phyloP scores from a whole-genome alignment of 2,888 invertebrate species.

The Macrophya alboannulata region DNA sequence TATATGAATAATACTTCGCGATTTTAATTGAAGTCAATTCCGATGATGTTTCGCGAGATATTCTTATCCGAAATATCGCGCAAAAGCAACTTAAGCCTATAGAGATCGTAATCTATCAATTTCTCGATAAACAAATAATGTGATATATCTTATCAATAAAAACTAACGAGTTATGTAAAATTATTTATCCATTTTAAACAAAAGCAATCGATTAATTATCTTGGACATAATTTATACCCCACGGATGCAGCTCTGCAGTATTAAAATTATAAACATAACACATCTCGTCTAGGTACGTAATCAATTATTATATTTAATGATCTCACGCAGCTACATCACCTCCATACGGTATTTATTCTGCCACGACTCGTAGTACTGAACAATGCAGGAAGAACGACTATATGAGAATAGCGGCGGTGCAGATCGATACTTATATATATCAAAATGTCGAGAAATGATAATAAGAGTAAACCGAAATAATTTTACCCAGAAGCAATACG shows the following conservation, averaged over 20 bases:
- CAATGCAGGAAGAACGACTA: neutral
- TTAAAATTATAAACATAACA: neutral
- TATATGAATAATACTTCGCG: neutral
- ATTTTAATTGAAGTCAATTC: constrained; percentile 18
- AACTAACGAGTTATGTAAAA: neutral
- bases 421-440: neutral
- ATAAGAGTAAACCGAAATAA: neutral
- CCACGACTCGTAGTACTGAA: neutral
- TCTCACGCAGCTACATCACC: neutral
- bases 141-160: neutral
- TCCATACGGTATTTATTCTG: neutral
- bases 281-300: neutral
- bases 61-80: neutral
- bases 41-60: neutral
- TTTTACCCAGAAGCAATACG: too few species aligned
- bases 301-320: too few species aligned
- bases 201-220: neutral
- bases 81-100: neutral
- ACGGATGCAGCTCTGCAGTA: neutral
- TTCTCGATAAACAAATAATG: neutral
- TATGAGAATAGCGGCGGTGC: too few species aligned
- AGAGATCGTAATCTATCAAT: neutral
- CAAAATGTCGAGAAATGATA: neutral
- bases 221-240: neutral
- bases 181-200: neutral